Evolutionary conservation across 2,113 vertebrate species (phyloP), one percentile per base, ranked within the genome.

Genomic region (Pica pica): DNA sequence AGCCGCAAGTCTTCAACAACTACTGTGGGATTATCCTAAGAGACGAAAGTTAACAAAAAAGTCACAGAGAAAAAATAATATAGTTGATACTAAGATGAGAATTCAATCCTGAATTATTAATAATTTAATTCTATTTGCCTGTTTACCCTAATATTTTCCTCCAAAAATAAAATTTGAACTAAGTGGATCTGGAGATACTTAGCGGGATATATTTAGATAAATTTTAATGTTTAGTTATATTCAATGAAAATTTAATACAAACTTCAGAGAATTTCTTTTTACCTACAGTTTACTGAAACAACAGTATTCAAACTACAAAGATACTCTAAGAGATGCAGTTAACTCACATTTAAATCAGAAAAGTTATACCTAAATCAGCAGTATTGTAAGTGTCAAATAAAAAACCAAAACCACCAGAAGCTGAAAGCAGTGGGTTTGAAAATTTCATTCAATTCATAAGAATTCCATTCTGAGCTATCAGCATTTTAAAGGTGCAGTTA

Each of bases 1-100:
- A 99, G 98, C 37, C 99, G 89, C 85, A 99, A 94, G 77, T 99
- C 99, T 87, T 99, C 99, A 77, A 99, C 99, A 67, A 99, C 99
- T 46, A 99, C 99, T 1, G 99, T 99, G n/a, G 99, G 99, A 83
- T 98, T 99, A 95, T 99, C 99, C 99, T 99, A 13, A 39, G 63
- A 75, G 44, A 76, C 4, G 83, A 74, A 83, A 70, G 30, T 28
- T 11, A 64, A 49, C 30, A 67, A 74, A n/a, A 76, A 28, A 22
- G 42, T 87, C 35, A 78, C 0, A 33, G 5, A 46, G 27, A 24
- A 80, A 47, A 69, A 13, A 33, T 5, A 19, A 73, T 20, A 69
- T 1, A 23, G 20, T 22, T 79, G 15, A 24, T 33, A 47, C 20
- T 33, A 70, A 50, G 17, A 50, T 6, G 57, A 35, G 17, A 52